These are phyloP conservation scores for Hemicentrotus pulcherrimus DNA, from an alignment of 35 echinoderm and acorn worm species.

Conservation along the genomic window DNA sequence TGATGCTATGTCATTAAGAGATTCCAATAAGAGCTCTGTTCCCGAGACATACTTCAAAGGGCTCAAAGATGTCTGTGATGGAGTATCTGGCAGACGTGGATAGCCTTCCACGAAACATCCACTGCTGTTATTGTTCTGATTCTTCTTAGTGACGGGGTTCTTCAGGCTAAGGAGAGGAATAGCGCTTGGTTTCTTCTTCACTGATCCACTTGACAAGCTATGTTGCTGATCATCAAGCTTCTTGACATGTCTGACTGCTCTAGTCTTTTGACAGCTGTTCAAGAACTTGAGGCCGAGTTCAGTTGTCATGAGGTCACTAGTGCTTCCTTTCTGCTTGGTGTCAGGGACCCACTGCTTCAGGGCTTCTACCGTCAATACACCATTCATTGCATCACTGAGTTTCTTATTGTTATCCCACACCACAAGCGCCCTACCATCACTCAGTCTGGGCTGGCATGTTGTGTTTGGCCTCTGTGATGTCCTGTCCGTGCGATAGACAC, in stretches of 20 bases:
- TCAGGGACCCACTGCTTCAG: slow-evolving; percentile 65
- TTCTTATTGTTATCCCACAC: background rate
- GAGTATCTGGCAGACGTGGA: background rate
- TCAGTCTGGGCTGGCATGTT: background rate
- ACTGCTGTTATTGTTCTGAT: slow-evolving; percentile 38
- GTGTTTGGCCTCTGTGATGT: background rate
- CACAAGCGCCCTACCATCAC: background rate
- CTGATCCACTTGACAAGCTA: background rate
- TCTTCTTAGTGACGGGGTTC: background rate
- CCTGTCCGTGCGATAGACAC: background rate
- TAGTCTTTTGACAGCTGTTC: slow-evolving; percentile 9
- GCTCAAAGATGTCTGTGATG: background rate
- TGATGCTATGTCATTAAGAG: background rate
- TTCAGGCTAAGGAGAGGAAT: background rate
- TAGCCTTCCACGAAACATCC: background rate
- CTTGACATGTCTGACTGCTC: background rate
- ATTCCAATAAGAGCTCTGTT: background rate
- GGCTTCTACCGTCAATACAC: slow-evolving; percentile 65
- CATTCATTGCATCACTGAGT: background rate
- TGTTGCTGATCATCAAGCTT: background rate
- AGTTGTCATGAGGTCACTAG: slow-evolving; percentile 33
- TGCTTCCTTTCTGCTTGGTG: slow-evolving; percentile 21
- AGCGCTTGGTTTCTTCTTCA: background rate
- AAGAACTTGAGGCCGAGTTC: slow-evolving; percentile 10
- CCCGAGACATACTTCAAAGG: background rate